Percentiles rank a stretch among this genome's conserved stretches.
These are phyloP conservation scores for Tetrax tetrax DNA, from an alignment of 2,113 vertebrate genomes.

Conservation along the genomic window DNA sequence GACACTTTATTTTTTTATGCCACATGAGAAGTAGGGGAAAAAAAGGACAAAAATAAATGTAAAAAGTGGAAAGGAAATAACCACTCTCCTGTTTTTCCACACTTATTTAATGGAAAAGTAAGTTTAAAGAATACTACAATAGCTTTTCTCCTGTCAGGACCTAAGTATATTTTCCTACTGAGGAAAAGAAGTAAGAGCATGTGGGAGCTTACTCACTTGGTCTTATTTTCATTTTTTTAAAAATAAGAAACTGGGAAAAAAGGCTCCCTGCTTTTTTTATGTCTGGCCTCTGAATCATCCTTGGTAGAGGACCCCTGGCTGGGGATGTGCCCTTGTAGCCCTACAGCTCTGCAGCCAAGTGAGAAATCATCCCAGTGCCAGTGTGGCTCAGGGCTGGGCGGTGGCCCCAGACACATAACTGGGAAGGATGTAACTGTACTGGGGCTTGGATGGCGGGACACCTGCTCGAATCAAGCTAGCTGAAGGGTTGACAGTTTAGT, in stretches of 20 bases:
- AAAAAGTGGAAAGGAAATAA: neutral
- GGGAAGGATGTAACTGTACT: neutral
- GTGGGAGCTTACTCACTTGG: neutral
- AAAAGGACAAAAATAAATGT: neutral
- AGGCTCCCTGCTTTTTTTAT: neutral
- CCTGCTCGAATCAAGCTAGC: neutral
- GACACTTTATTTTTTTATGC: neutral
- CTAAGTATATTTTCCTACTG: neutral
- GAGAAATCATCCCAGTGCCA: neutral
- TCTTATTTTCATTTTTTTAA: neutral
- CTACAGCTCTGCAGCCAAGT: neutral
- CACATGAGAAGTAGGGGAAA: neutral
- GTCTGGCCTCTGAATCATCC: neutral
- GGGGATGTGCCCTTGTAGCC: accelerated
- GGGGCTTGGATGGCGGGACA: neutral
- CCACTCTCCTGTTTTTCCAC: neutral
- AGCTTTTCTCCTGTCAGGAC: neutral
- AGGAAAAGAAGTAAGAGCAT: neutral
- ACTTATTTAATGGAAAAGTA: neutral
- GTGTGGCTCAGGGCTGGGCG: accelerated
- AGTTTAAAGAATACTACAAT: neutral
- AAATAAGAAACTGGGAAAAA: neutral
- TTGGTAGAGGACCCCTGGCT: neutral
- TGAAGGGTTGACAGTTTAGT: neutral
- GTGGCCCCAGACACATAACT: neutral